Base-by-base conservation (phyloP, 2,888 invertebrate species). In the Eremobia ochroleuca region DNA sequence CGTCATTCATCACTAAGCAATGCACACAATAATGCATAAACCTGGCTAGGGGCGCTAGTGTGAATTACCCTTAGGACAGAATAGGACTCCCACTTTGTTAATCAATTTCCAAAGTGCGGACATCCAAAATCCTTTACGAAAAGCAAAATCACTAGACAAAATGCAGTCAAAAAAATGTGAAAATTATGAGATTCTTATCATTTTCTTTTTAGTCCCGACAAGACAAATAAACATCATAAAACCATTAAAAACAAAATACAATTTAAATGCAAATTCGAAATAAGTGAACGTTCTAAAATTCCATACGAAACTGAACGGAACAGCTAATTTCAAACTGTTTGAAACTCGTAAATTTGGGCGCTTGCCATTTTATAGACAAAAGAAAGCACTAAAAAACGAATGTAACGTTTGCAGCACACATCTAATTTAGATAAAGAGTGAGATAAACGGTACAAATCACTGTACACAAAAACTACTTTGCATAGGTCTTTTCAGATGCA, bases 371-470 rank as follows among this genome's bases (percentile, higher is more conserved):
- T 80, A 85, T 87, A 90, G 88, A 92, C 90, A 91, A 91, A 90
- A 87, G 84, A 82, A 87, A 89, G 86, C 85, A 86, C 85, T 87
- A 87, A 91, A 88, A 87, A 87, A 88, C 86, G 87, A 88, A 89
- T 87, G 74, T 86, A 89, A 81, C 82, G 90, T 87, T 76, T 67
- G 37, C 79, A 79, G 55, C 85, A 88, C 92, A 94, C 92, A 94
- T 95, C 94, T 94, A 93, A 95, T 96, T 95, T 93, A 96, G 96
- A 97, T 96, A 92, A 92, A 94, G 92, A 93, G 92, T 90, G 73
- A 95, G 96, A 96, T 96, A 96, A 94, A 92, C 90, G 82, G 92
- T 92, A 96, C 96, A 96, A 97, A 97, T 97, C 96, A 96, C 95
- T 91, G 91, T 91, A 90, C 91, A 94, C 92, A 94, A 94, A 94